Conservation (phyloP, 2,888 invertebrate species). For the Hecatera dysodea region DNA sequence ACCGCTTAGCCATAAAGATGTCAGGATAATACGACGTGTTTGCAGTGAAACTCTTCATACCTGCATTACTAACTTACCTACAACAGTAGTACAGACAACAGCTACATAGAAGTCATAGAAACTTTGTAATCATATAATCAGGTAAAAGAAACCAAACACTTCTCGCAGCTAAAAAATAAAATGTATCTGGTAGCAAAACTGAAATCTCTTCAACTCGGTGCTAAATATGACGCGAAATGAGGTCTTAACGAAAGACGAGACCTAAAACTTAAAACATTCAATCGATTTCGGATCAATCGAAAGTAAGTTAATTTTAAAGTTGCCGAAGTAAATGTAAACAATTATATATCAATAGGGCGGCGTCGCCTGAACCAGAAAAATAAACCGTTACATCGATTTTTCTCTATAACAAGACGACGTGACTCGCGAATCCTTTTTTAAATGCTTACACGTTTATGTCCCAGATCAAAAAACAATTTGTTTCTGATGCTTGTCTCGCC, state of each 20-base stretch:
- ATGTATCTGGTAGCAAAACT: neutral
- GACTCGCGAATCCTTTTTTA: conserved; percentile 73
- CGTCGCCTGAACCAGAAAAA: conserved; percentile 19
- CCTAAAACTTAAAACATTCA: neutral
- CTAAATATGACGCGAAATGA: neutral
- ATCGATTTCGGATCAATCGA: conserved; percentile 20
- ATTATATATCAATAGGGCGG: conserved; percentile 1
- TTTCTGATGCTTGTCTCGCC: conserved; percentile 83
- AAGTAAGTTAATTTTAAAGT: conserved; percentile 29
- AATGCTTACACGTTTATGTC: conserved; percentile 83
- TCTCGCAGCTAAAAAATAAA: neutral
- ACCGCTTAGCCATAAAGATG: conserved; percentile 66
- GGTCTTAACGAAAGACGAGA: neutral
- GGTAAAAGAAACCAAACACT: neutral
- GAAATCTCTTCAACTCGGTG: neutral
- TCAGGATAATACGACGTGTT: conserved; percentile 58
- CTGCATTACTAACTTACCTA: conserved; percentile 31
- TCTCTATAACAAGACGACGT: conserved; percentile 74
- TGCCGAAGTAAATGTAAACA: conserved; percentile 38
- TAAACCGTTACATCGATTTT: conserved; percentile 65
- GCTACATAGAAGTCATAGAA: neutral
- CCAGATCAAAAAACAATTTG: conserved; percentile 86
- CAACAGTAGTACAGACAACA: neutral
- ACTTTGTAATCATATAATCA: neutral
- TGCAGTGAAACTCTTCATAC: conserved; percentile 56